Conservation (phyloP, 1,140 invertebrate species). For the Zaprionus ornatus region DNA sequence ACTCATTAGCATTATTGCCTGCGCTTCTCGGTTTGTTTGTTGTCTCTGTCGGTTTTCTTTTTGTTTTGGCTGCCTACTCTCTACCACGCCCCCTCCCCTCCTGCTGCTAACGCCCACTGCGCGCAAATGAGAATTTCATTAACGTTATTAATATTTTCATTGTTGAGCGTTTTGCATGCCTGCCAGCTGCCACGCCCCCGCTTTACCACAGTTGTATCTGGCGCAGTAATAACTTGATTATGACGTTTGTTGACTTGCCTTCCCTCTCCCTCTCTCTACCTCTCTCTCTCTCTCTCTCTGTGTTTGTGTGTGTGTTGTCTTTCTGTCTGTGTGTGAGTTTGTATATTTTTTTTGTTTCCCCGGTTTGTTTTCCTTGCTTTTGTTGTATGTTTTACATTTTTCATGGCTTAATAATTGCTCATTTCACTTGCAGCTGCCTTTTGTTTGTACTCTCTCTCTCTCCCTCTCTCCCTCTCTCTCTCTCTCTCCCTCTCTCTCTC, state of each 20-base stretch:
- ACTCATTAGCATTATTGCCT: slow-evolving; percentile 66
- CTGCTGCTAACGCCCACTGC: neutral
- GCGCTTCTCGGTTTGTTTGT: slow-evolving; percentile 39
- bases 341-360: neutral
- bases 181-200: slow-evolving; percentile 16
- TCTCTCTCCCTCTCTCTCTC: too few relatives aligned
- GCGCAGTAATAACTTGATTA: slow-evolving; percentile 68
- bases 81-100: neutral
- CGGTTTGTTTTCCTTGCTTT: slow-evolving; percentile 18
- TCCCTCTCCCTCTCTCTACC: neutral
- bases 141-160: slow-evolving; percentile 76
- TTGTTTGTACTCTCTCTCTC: slow-evolving; percentile 48
- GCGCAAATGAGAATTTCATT: slow-evolving; percentile 71
- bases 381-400: slow-evolving; percentile 61
- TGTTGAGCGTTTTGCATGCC: slow-evolving; percentile 61
- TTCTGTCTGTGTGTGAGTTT: slow-evolving; percentile 4
- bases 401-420: slow-evolving; percentile 75
- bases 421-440: slow-evolving; percentile 70
- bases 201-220: slow-evolving; percentile 13
- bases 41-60: slow-evolving; percentile 29
- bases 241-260: slow-evolving; percentile 53
- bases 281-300: neutral
- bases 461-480: slow-evolving; percentile 3
- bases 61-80: neutral
- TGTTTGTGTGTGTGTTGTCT: slow-evolving; percentile 14